Percentiles rank a stretch among this genome's conserved stretches.
These are phyloP conservation scores for Columba guinea DNA, from an alignment of 2,797 vertebrate species.

Conservation along the genomic window DNA sequence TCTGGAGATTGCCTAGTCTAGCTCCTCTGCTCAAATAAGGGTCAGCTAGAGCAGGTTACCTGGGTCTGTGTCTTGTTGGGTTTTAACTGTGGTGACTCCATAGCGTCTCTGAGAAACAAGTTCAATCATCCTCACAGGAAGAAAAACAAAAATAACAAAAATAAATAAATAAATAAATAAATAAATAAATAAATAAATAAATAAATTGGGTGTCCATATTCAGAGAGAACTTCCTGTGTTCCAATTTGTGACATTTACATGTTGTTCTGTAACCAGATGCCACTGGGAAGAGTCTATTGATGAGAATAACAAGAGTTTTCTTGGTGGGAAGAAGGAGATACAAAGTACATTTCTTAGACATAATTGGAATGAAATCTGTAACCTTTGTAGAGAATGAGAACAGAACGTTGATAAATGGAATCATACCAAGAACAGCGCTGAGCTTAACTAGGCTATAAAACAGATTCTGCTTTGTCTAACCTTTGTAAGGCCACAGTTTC, in stretches of 20 bases:
- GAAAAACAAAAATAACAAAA: neutral
- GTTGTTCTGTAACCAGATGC: neutral
- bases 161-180: neutral
- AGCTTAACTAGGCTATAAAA: neutral
- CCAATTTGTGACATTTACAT: neutral
- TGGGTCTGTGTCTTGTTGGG: neutral
- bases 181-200: fast-evolving
- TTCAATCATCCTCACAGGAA: neutral
- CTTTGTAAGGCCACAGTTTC: neutral
- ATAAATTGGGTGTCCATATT: neutral
- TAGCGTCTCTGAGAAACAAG: neutral
- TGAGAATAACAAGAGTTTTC: neutral
- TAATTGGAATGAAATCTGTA: neutral
- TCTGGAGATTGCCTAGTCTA: neutral
- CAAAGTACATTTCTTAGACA: neutral
- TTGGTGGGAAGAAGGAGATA: neutral
- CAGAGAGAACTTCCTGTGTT: neutral
- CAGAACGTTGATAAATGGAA: neutral
- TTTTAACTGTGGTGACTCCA: neutral
- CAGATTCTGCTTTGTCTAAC: neutral
- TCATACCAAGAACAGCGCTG: neutral
- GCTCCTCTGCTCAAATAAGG: neutral
- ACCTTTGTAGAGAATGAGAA: neutral
- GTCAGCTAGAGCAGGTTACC: neutral
- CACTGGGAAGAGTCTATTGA: neutral